Conservation (phyloP, 2,113 vertebrate genomes). For the Hydrochoerus hydrochaeris region DNA sequence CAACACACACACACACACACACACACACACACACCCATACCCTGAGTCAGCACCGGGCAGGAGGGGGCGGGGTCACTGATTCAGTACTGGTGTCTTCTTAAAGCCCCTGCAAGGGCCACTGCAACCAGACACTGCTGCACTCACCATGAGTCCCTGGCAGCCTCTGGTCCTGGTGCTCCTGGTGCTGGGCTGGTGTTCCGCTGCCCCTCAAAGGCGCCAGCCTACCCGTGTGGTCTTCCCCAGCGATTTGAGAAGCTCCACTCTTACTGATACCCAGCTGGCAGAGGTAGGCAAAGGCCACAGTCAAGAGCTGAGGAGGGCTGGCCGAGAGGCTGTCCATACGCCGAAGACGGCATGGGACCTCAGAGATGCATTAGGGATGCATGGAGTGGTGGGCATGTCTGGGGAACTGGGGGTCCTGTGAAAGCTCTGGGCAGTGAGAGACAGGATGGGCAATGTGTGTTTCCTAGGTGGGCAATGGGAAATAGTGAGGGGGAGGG, state of each 20-base stretch:
- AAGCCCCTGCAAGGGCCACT: constrained; percentile 45
- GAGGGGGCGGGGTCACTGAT: constrained; percentile 66
- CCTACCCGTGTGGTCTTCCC: background rate
- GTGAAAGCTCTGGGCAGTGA: background rate
- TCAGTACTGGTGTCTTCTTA: constrained; percentile 62
- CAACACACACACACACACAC: constrained; percentile 20
- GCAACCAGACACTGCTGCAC: constrained; percentile 35
- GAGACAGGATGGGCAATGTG: background rate
- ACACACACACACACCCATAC: background rate
- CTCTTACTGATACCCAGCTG: constrained; percentile 61
- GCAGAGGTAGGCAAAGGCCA: constrained; percentile 65
- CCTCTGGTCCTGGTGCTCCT: constrained; percentile 55
- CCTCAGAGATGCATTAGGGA: background rate
- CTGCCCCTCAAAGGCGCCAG: background rate
- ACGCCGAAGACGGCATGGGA: background rate
- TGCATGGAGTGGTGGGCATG: background rate
- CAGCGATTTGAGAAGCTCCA: background rate
- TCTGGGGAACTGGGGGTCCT: background rate
- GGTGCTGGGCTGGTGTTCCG: constrained; percentile 50
- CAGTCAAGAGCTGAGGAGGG: background rate
- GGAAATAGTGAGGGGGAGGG: no score
- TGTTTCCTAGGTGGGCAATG: background rate
- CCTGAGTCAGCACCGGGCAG: constrained; percentile 72
- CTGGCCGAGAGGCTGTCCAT: background rate
- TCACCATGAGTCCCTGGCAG: constrained; percentile 72